Percentiles rank a stretch among this genome's conserved stretches.
These are phyloP conservation scores for Lepetodrilus schrolli DNA, from an alignment of 2,888 invertebrate species.

Conservation along the genomic window DNA sequence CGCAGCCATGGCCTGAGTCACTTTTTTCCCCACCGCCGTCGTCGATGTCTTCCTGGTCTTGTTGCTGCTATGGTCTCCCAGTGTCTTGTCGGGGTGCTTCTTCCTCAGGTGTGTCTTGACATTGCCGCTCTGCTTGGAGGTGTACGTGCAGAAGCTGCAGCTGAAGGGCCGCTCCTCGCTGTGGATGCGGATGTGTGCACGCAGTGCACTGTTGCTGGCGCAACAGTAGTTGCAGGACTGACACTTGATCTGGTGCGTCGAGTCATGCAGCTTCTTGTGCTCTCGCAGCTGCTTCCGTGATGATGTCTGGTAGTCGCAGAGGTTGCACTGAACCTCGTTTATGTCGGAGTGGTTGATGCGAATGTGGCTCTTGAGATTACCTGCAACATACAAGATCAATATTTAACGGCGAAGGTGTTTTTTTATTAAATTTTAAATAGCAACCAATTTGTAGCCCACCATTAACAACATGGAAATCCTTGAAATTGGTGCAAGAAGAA, in stretches of 20 bases:
- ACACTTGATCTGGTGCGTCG: constrained; percentile 45
- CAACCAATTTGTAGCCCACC: too few relatives aligned
- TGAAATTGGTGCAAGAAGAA: too few relatives aligned
- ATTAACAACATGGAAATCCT: too few relatives aligned
- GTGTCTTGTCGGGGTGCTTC: constrained; percentile 58
- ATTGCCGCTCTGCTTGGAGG: constrained; percentile 64
- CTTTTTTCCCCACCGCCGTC: not conserved
- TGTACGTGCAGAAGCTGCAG: constrained; percentile 69
- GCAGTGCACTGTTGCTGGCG: constrained; percentile 57
- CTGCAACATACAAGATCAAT: constrained; percentile 61
- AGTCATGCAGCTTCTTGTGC: constrained; percentile 67
- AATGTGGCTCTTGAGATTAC: constrained; percentile 74
- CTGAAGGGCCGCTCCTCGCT: constrained; percentile 58
- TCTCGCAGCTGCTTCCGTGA: constrained; percentile 68
- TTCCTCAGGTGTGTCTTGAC: constrained; percentile 67
- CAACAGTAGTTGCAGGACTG: constrained; percentile 64
- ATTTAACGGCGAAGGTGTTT: too few relatives aligned
- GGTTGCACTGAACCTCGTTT: constrained; percentile 62
- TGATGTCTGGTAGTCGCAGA: constrained; percentile 70
- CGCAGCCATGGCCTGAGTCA: not conserved
- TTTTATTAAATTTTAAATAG: too few relatives aligned
- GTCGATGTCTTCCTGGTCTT: not conserved
- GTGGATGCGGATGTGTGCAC: constrained; percentile 65
- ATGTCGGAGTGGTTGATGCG: constrained; percentile 70
- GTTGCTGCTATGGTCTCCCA: not conserved